Evolutionary conservation across 2,888 invertebrate genomes (phyloP).

Genomic region (Drosophila melanosoma): DNA sequence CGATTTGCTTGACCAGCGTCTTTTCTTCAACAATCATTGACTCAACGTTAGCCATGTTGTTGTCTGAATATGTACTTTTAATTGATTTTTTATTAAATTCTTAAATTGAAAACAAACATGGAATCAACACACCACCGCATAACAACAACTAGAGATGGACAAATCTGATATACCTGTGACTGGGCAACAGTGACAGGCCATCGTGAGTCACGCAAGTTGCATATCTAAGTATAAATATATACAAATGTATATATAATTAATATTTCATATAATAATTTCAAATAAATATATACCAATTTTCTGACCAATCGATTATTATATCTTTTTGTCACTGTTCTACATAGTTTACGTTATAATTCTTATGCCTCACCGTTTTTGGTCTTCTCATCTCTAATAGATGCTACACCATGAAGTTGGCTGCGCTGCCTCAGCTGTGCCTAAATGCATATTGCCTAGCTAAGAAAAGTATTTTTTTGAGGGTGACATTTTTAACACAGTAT

Average conservation of each 20-base stretch:
- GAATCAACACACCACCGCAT: slow-evolving; percentile 34
- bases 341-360: neutral
- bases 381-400: neutral
- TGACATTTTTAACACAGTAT: slow-evolving; percentile 13
- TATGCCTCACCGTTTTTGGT: neutral
- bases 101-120: slow-evolving; percentile 22
- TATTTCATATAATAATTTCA: too few relatives aligned
- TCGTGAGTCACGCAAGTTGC: neutral
- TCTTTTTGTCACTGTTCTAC: neutral
- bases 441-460: neutral
- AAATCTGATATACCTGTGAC: neutral
- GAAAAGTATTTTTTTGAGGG: slow-evolving; percentile 15
- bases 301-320: neutral
- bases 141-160: slow-evolving; percentile 51
- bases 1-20: slow-evolving; percentile 90
- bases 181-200: slow-evolving; percentile 3
- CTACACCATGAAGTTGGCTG: slow-evolving; percentile 25
- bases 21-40: slow-evolving; percentile 93
- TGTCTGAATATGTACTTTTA: slow-evolving; percentile 4
- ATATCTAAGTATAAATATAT: too few relatives aligned
- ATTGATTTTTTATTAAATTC: slow-evolving; percentile 7
- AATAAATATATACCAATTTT: neutral
- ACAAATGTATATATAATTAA: neutral
- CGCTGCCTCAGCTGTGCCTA: slow-evolving; percentile 17
- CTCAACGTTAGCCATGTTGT: slow-evolving; percentile 87